Evolutionary conservation across 2,888 invertebrate species (phyloP).

Genomic region (Clitarchus hookeri): DNA sequence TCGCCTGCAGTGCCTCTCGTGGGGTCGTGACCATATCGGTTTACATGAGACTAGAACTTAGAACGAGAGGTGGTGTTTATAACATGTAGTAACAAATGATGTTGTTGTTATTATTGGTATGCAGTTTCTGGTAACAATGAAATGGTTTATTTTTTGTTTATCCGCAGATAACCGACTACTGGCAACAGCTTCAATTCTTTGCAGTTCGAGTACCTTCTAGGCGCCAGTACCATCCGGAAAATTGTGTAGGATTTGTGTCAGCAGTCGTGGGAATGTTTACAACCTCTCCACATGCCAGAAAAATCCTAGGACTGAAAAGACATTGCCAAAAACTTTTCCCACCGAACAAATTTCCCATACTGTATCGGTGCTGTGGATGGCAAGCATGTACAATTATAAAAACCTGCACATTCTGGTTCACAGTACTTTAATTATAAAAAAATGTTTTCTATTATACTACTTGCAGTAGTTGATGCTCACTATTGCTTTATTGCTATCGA

Average conservation of each 20-base stretch:
- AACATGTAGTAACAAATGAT: too few relatives aligned
- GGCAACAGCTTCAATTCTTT: slow-evolving; percentile 11
- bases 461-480: background rate
- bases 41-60: too few relatives aligned
- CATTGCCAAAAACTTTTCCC: background rate
- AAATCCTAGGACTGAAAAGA: slow-evolving; percentile 22
- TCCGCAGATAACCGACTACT: background rate
- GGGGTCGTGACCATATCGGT: too few relatives aligned
- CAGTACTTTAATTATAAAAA: background rate
- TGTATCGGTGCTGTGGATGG: background rate
- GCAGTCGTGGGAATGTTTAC: background rate
- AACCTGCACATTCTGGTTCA: background rate
- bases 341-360: background rate
- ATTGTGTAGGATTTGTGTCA: background rate
- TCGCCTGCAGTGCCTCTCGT: too few relatives aligned
- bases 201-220: slow-evolving; percentile 16
- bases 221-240: slow-evolving; percentile 15
- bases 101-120: too few relatives aligned
- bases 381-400: background rate
- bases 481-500: background rate
- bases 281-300: slow-evolving; percentile 17
- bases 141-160: background rate
- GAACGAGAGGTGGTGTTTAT: too few relatives aligned
- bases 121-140: too few relatives aligned
- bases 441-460: background rate